Conservation (phyloP, 2,888 invertebrate species). For the Heliconius cydno region DNA sequence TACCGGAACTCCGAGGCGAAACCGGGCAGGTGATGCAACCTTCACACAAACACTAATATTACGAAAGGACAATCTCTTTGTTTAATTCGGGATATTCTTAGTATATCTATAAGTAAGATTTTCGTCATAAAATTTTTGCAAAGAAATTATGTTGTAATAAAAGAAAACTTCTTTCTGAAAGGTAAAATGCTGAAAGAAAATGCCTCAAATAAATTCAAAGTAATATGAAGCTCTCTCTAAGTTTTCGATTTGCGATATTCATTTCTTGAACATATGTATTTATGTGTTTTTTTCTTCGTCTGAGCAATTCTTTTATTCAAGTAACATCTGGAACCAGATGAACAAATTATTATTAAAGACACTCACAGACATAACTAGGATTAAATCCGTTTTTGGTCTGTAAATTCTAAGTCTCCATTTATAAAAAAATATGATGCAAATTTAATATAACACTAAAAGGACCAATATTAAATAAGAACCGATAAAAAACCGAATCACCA, state of each 20-base stretch:
- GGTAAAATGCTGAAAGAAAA: background rate
- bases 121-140: background rate
- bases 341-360: no score
- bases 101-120: background rate
- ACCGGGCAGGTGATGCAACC: slow-evolving; percentile 33
- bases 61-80: slow-evolving; percentile 8
- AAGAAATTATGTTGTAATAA: background rate
- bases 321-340: background rate
- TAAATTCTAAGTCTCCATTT: background rate
- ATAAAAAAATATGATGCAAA: background rate
- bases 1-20: slow-evolving; percentile 56
- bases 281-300: background rate
- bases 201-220: background rate
- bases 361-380: no score
- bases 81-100: background rate
- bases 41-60: slow-evolving; percentile 18
- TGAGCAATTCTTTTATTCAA: background rate
- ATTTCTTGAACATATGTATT: background rate
- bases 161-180: background rate
- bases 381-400: background rate
- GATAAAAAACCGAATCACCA: background rate
- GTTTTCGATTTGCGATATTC: background rate
- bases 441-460: background rate
- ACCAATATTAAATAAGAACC: background rate
- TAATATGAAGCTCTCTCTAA: background rate